These are phyloP conservation scores for Henicopernis longicauda DNA, from an alignment of 2,113 vertebrate species.

Conservation along the genomic window DNA sequence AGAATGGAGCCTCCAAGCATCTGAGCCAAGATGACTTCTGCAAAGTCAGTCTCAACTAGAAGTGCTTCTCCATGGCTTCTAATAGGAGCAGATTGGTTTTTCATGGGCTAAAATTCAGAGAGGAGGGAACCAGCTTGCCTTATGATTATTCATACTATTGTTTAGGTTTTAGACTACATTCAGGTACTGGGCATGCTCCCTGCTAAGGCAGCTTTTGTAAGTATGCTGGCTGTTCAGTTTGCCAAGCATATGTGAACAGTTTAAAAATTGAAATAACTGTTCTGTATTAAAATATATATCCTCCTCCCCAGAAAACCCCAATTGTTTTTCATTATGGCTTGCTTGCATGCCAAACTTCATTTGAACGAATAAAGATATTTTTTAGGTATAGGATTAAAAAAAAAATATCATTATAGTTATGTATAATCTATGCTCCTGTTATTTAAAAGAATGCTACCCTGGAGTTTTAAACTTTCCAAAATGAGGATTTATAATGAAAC, in stretches of 20 bases:
- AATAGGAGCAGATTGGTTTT: not conserved
- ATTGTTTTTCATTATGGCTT: slow-evolving; percentile 65
- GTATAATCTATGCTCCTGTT: slow-evolving; percentile 37
- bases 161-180: not conserved
- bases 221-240: not conserved
- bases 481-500: slow-evolving; percentile 60
- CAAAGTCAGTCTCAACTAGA: not conserved
- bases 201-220: not conserved
- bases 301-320: not conserved
- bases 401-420: slow-evolving; percentile 36
- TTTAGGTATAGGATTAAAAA: slow-evolving; percentile 53
- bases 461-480: slow-evolving; percentile 50
- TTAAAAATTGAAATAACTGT: slow-evolving; percentile 69
- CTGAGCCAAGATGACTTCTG: not conserved
- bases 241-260: slow-evolving; percentile 62
- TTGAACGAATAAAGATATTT: slow-evolving; percentile 57
- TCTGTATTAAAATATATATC: slow-evolving; percentile 58
- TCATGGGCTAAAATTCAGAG: not conserved
- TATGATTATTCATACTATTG: not conserved
- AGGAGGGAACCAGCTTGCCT: not conserved
- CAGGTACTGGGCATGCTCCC: not conserved
- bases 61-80: not conserved
- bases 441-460: slow-evolving; percentile 58
- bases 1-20: not conserved
- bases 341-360: slow-evolving; percentile 60